Base-by-base conservation (phyloP, 2,888 invertebrate genomes). In the Heliconius charithonia region DNA sequence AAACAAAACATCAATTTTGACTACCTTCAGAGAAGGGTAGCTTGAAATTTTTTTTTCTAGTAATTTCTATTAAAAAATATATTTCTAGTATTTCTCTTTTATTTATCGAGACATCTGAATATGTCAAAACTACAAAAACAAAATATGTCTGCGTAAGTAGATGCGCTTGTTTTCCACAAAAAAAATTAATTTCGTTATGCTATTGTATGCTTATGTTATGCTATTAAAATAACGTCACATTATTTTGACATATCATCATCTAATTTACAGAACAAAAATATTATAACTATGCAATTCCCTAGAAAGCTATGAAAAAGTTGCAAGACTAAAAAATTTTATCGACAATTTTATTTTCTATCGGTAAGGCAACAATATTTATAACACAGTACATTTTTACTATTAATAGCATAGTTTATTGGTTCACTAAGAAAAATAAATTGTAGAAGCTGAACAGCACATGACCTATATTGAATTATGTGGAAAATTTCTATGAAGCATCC, bases 1-100 rank as follows among this genome's bases (percentile, higher is more conserved):
- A 66, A n/a, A 65, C 25, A 63, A 59, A 63, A 25, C 32, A 51
- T n/a, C 4, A 51, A 71, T 71, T 73, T 37, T 37, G 37, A 32
- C 19, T 12, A 62, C 10, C 32, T 51, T 1, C 19, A 10, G 13
- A 51, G 9, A 19, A 41, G 7, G 22, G 22, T 56, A 56, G 56
- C n/a, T 22, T 3, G 22, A n/a, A n/a, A n/a, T n/a, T n/a, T n/a
- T n/a, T n/a, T n/a, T n/a, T n/a, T n/a, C n/a, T n/a, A n/a, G n/a
- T n/a, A n/a, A n/a, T n/a, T n/a, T n/a, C n/a, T n/a, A n/a, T n/a
- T n/a, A 56, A 56, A 56, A 19, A 7, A 6, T 7, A 32, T 32
- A 51, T 51, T 19, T 56, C 56, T n/a, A 0, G 4, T n/a, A 2
- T 56, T 56, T 22, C 22, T 22, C 19, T 45, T 45, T 45, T 2